A percentile compares a stretch with the other conserved stretches of the same genome.
Evolutionary conservation across 2,113 vertebrate genomes (phyloP).

Genomic region (Bombycilla garrulus): DNA sequence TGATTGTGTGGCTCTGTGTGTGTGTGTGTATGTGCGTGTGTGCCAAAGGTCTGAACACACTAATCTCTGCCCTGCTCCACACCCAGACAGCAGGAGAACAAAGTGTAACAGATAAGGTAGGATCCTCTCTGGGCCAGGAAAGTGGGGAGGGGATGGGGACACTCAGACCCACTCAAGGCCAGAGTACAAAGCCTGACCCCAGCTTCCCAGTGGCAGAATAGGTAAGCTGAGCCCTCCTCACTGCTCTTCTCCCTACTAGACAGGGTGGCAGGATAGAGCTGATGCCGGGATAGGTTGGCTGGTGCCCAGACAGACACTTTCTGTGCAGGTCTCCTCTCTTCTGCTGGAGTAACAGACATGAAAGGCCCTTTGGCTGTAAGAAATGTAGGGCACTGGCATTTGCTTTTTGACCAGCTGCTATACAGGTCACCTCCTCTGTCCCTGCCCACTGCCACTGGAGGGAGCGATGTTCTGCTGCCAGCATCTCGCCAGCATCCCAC

Average conservation of each 20-base stretch:
- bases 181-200: conserved; percentile 45
- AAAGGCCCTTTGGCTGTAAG: not conserved
- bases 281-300: not conserved
- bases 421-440: not conserved
- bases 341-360: accelerated
- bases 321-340: not conserved
- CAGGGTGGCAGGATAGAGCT: not conserved
- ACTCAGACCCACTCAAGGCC: conserved; percentile 28
- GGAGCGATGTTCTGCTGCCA: not conserved
- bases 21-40: not conserved
- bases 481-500: not conserved
- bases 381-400: accelerated
- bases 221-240: not conserved
- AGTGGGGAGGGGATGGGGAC: conserved; percentile 3
- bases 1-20: not conserved
- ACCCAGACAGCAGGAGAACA: conserved; percentile 61
- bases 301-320: not conserved
- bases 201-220: not conserved
- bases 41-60: conserved; percentile 50
- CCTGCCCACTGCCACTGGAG: not conserved
- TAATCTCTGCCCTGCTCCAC: conserved; percentile 52
- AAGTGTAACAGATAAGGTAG: conserved; percentile 64
- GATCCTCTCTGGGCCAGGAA: not conserved
- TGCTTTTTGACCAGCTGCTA: not conserved
- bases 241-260: not conserved